Percentiles rank a stretch among this genome's conserved stretches.
These are phyloP conservation scores for Tachysurus vachellii DNA, from an alignment of 2,113 vertebrate genomes.

Conservation along the genomic window DNA sequence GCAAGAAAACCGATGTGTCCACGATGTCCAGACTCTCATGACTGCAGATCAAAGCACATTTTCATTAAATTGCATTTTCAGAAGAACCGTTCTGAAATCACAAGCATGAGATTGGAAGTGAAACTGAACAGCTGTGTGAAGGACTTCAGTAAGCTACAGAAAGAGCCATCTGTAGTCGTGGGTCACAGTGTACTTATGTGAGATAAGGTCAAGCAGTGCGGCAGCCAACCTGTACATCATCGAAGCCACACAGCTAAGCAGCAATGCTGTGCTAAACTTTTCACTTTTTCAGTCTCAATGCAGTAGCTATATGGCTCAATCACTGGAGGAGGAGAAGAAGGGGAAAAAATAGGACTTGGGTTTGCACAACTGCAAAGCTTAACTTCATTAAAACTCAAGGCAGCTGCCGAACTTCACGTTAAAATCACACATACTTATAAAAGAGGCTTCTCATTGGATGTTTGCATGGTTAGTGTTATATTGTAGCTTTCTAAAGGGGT, in stretches of 20 bases:
- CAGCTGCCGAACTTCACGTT: neutral
- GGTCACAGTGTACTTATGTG: constrained; percentile 7
- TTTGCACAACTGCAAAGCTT: constrained; percentile 1
- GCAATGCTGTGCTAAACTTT: neutral
- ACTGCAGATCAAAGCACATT: neutral
- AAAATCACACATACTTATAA: constrained; percentile 2
- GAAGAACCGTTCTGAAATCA: constrained; percentile 1
- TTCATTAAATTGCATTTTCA: constrained; percentile 16
- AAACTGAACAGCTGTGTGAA: constrained; percentile 29
- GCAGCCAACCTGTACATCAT: constrained; percentile 12
- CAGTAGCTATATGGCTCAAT: neutral
- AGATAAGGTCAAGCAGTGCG: constrained; percentile 21
- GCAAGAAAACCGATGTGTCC: neutral
- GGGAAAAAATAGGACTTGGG: neutral
- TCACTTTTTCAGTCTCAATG: constrained; percentile 13
- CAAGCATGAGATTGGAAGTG: constrained; percentile 26
- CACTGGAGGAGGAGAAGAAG: neutral
- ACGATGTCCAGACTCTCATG: neutral
- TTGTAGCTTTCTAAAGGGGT: neutral
- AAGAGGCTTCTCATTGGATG: neutral
- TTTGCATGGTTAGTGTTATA: neutral
- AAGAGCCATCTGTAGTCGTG: constrained; percentile 6
- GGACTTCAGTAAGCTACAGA: constrained; percentile 8
- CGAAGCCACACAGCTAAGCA: neutral
- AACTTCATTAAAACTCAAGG: constrained; percentile 7